Conservation (phyloP, 2,797 vertebrate species). For the Halcyon chelicuti region DNA sequence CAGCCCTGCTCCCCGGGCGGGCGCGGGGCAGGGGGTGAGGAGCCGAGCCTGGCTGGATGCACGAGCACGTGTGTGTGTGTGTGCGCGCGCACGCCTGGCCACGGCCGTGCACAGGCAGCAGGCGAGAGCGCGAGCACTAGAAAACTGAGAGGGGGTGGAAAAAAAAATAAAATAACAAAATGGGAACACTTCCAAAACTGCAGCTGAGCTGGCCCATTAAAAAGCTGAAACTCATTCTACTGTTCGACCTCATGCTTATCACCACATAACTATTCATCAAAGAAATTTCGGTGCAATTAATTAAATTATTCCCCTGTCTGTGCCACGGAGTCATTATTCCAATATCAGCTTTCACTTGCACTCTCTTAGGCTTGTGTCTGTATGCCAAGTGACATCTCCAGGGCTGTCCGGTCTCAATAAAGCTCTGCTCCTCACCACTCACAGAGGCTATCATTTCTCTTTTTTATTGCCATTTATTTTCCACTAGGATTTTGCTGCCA, state of each 20-base stretch:
- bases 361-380: constrained; percentile 85
- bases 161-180: constrained; percentile 13
- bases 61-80: not conserved
- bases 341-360: constrained; percentile 90
- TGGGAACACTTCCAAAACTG: constrained; percentile 82
- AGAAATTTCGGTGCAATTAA: constrained; percentile 96
- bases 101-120: rapidly evolving
- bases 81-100: not conserved
- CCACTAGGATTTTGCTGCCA: constrained; percentile 97
- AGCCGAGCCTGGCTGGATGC: not conserved
- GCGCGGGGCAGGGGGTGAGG: not conserved
- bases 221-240: constrained; percentile 84
- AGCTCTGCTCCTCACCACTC: constrained; percentile 89
- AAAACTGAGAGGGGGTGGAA: not conserved
- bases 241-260: constrained; percentile 89
- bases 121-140: not conserved
- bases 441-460: constrained; percentile 93
- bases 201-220: constrained; percentile 86
- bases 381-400: constrained; percentile 93
- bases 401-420: constrained; percentile 91
- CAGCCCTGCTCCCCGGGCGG: constrained; percentile 36
- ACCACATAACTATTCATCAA: constrained; percentile 94
- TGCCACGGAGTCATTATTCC: constrained; percentile 87
- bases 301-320: constrained; percentile 94
- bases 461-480: constrained; percentile 99